These are phyloP conservation scores for Lasioglossum zephyrum DNA, from an alignment of 2,888 invertebrate species.

Conservation along the genomic window DNA sequence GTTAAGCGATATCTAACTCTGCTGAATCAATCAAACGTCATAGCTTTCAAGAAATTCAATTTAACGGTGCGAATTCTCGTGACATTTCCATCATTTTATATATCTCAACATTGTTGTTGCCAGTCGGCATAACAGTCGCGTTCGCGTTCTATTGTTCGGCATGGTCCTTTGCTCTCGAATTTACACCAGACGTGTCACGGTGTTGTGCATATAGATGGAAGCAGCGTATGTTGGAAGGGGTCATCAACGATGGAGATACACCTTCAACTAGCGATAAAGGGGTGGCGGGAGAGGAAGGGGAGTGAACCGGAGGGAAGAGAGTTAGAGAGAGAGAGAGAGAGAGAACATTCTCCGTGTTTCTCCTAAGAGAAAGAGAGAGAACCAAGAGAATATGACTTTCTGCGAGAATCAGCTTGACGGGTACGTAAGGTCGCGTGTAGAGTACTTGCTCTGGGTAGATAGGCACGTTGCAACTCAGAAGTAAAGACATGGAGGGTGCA, in stretches of 20 bases:
- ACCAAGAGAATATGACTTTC: not conserved
- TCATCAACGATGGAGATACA: slow-evolving; percentile 43
- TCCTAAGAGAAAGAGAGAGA: not conserved
- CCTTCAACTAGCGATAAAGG: slow-evolving; percentile 27
- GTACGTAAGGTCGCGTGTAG: slow-evolving; percentile 52
- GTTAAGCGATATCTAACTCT: no score
- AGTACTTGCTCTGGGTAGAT: slow-evolving; percentile 41
- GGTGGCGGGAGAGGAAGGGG: no score
- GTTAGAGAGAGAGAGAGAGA: not conserved
- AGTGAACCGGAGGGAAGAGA: not conserved
- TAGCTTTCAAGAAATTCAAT: no score
- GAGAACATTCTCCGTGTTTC: not conserved
- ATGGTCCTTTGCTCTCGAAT: slow-evolving; percentile 30
- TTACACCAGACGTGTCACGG: slow-evolving; percentile 30
- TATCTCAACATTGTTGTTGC: no score
- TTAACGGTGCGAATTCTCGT: no score
- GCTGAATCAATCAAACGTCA: no score
- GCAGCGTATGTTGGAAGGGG: slow-evolving; percentile 37
- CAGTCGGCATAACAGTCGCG: no score
- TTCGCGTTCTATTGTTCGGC: not conserved
- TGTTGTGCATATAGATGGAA: slow-evolving; percentile 41
- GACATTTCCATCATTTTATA: no score
- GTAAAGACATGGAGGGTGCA: slow-evolving; percentile 71
- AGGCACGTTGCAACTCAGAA: slow-evolving; percentile 59
- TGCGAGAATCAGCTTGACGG: slow-evolving; percentile 32